A percentile compares a stretch with the other conserved stretches of the same genome.
phyloP scores from a whole-genome alignment of 2,888 invertebrate species.

The Eledone cirrhosa region DNA sequence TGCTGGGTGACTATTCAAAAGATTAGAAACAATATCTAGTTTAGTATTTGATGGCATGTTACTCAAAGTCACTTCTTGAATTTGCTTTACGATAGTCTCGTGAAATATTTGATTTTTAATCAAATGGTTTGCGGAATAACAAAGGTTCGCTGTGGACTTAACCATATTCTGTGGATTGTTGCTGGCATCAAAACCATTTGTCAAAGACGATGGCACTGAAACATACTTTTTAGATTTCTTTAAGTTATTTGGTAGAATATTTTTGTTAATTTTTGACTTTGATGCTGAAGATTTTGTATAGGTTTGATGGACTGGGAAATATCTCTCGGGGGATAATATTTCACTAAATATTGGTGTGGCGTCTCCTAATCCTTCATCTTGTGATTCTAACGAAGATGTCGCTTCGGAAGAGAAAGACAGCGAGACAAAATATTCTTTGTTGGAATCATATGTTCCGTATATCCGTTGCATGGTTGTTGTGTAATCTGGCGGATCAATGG shows the following conservation, averaged over 20 bases:
- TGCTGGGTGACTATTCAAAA: not conserved
- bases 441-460: not conserved
- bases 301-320: not conserved
- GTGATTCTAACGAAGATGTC: not conserved
- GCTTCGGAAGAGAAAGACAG: not conserved
- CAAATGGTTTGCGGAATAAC: not conserved
- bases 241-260: not conserved
- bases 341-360: too few relatives aligned
- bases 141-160: not conserved
- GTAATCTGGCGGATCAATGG: too few relatives aligned
- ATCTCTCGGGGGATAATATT: too few relatives aligned
- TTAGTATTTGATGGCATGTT: not conserved
- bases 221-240: constrained; percentile 15
- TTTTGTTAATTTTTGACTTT: constrained; percentile 2
- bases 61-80: constrained; percentile 7
- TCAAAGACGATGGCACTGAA: not conserved
- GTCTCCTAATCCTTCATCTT: not conserved
- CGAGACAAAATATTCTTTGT: constrained; percentile 16
- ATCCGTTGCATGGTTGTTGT: too few relatives aligned
- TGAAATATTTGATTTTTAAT: not conserved
- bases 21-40: not conserved
- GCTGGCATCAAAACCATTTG: not conserved
- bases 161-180: not conserved
- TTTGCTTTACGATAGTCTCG: not conserved
- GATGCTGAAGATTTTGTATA: not conserved